A percentile compares a stretch with the other conserved stretches of the same genome.
phyloP scores from a whole-genome alignment of 1,140 invertebrate species.

The Hydropsyche tenuis region DNA sequence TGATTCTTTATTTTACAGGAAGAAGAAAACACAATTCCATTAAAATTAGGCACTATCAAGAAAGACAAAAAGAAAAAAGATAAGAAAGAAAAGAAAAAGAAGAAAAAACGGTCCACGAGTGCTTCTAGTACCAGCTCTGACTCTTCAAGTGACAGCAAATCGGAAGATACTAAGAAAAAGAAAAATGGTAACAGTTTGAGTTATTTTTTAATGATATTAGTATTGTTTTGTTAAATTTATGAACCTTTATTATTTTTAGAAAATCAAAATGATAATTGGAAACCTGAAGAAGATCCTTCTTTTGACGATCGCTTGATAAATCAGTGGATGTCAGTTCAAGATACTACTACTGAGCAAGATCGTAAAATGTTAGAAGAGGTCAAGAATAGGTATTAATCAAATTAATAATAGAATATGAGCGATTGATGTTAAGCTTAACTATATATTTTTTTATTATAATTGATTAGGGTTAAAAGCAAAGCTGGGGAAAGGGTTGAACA shows the following conservation, averaged over 20 bases:
- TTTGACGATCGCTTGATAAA: conserved; percentile 65
- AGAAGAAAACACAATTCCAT: conserved; percentile 33
- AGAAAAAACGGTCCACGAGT: conserved; percentile 61
- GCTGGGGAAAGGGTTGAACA: conserved; percentile 45
- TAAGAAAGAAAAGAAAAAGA: conserved; percentile 68
- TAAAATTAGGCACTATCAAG: conserved; percentile 27
- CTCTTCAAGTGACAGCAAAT: conserved; percentile 61
- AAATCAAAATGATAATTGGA: conserved; percentile 57
- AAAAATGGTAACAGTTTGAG: conserved; percentile 52
- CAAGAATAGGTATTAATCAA: conserved; percentile 57
- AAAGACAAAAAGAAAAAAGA: conserved; percentile 60
- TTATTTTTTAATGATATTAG: not conserved
- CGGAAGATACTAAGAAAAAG: conserved; percentile 59
- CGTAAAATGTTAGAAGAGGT: conserved; percentile 66
- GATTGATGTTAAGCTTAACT: not conserved
- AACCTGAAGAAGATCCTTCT: conserved; percentile 54
- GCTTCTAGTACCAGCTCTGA: conserved; percentile 60
- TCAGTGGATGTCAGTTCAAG: conserved; percentile 68
- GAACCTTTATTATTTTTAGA: conserved; percentile 12
- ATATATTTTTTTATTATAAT: not conserved
- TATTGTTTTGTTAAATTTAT: conserved; percentile 13
- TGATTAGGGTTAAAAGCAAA: conserved; percentile 43
- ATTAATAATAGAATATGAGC: not conserved
- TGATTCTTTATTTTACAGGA: conserved; percentile 33
- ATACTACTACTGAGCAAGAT: conserved; percentile 65